Evolutionary conservation across 1,140 invertebrate genomes (phyloP), one percentile per base, ranked within the genome.

Genomic region (Rhizoglyphus robini): DNA sequence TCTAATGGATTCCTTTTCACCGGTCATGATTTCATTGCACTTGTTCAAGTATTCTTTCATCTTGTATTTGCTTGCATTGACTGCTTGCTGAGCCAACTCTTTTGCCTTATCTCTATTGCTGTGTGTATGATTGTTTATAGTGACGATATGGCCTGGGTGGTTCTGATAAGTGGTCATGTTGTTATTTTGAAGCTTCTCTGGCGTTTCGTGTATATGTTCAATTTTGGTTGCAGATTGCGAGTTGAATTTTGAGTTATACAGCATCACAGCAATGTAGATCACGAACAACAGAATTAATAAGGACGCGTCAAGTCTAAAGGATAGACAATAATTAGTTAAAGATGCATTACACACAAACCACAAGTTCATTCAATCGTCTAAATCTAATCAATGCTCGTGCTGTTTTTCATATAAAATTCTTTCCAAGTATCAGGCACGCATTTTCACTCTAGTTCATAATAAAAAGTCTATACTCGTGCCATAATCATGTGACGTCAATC

Each of bases 231-330:
- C 20, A 57, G 51, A 11, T 13, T 15, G 5, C 23, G 23, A 36
- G 11, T 36, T 63, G 8, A 31, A 63, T 41, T 41, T 15, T 72
- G 48, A 20, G 34, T 38, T 63, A 27, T 63, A 66, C 8, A 66
- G 15, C 65, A 66, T 66, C 20, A 66, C 57, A 31, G 25, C 61
- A 23, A 66, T 63, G 34, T 66, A 66, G 8, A 66, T 29, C 5
- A 41, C 34, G 47, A 66, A 66, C 8, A 66, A 49, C 4, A 66
- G 31, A 20, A 25, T 46, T 4, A 66, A 46, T 51, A 66, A 20
- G 30, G 36, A 48, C n/a, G 65, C 38, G 29, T 66, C 65, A 18
- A 60, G 23, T 67, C 64, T 65, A 30, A 41, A 60, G 2, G 23
- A 20, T 23, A 13, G n/a, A 63, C 18, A 25, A 27, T 25, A 8